Base-by-base conservation (phyloP, 2,113 vertebrate species). In the Corythaixoides concolor region DNA sequence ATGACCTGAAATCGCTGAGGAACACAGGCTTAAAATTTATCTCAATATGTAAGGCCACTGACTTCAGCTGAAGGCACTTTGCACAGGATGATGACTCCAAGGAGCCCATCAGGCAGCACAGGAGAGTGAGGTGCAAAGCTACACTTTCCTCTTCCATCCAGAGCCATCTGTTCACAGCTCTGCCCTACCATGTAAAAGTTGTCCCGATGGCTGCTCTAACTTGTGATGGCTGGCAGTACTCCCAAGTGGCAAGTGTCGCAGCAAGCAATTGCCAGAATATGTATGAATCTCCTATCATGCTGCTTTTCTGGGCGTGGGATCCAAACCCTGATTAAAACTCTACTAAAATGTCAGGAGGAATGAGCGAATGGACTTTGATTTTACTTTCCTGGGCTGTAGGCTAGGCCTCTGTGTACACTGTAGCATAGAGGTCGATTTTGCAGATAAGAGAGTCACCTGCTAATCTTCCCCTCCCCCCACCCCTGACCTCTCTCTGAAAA, bases 121-220 rank as follows among this genome's bases (percentile, higher is more conserved):
- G 62, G 32, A 93, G 21, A 56, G 19, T 0, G 3, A 70, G 35
- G 26, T 64, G 37, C 35, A 79, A 89, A 87, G 19, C 12, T 21
- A 1, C 0, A 0, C 3, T 7, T 82, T 79, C 14, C 15, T 26
- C 4, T 52, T 56, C 30, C 14, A 70, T 32, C 8, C 32, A 8
- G 0, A 74, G 43, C 56, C 66, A 88, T 80, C 58, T 73, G 17
- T 88, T 91, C 75, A 45, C 35, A 85, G 15, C 15, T 82, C 45
- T 76, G 47, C n/a, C 6, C 26, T 30, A 22, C 17, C 15, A 16
- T 30, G 12, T 43, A 50, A 32, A 68, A 30, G 39, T 35, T 90
- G 11, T 66, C 80, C 15, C 2, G 1, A 15, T 70, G 69, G 63
- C 35, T 82, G n/a, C 43, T 89, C 17, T 68, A n/a, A 50, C 32